These are phyloP conservation scores for Rhynchophorus ferrugineus DNA, from an alignment of 1,140 invertebrate species.

Conservation along the genomic window DNA sequence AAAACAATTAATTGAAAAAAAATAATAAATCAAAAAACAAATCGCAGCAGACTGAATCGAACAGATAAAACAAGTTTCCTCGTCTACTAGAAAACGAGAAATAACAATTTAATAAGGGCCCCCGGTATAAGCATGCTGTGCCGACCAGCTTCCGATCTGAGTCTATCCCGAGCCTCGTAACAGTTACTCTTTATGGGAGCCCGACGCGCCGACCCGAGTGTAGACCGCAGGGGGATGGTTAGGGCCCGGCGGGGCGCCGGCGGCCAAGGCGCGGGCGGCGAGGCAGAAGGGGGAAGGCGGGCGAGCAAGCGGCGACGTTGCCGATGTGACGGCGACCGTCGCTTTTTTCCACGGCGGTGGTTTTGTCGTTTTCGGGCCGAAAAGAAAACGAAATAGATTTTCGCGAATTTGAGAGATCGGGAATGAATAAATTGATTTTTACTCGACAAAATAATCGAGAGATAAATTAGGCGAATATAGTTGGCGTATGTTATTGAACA, in stretches of 20 bases:
- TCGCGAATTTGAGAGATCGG: too few relatives aligned
- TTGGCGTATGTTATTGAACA: too few relatives aligned
- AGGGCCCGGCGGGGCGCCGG: slow-evolving; percentile 28
- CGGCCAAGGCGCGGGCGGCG: slow-evolving; percentile 16
- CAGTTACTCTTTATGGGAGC: slow-evolving; percentile 25
- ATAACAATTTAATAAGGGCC: too few relatives aligned
- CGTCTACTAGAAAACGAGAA: too few relatives aligned
- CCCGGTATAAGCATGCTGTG: too few relatives aligned
- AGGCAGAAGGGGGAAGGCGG: slow-evolving; percentile 23
- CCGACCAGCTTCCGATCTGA: not conserved
- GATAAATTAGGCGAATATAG: too few relatives aligned
- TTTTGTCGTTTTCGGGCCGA: slow-evolving; percentile 1
- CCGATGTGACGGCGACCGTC: slow-evolving; percentile 3
- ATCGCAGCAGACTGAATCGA: too few relatives aligned
- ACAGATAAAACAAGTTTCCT: too few relatives aligned
- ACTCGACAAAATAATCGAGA: too few relatives aligned
- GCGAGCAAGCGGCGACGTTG: slow-evolving; percentile 28
- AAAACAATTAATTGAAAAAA: too few relatives aligned
- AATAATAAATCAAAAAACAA: too few relatives aligned
- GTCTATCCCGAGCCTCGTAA: slow-evolving; percentile 5
- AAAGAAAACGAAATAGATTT: not conserved
- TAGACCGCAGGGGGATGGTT: slow-evolving; percentile 33
- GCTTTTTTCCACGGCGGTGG: not conserved
- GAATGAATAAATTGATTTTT: too few relatives aligned
- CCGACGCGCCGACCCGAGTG: slow-evolving; percentile 33